These are phyloP conservation scores for Alviniconcha strummeri DNA, from an alignment of 2,888 invertebrate genomes.

Conservation along the genomic window DNA sequence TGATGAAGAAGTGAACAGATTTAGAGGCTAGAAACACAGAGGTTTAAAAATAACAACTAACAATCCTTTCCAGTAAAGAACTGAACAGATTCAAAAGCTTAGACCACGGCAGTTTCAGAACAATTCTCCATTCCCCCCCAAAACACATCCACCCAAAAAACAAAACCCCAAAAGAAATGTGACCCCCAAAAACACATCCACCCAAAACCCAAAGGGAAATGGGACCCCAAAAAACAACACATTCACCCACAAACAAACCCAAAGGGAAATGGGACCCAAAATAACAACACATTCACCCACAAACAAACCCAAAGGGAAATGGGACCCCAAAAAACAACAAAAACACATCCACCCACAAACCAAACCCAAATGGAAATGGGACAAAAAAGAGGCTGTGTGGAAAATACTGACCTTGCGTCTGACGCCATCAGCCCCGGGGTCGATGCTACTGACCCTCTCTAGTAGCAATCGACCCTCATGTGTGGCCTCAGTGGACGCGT, in stretches of 20 bases:
- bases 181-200: neutral
- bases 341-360: neutral
- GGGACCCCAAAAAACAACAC: neutral
- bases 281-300: no score
- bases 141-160: no score
- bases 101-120: no score
- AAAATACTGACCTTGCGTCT: slow-evolving; percentile 69
- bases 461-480: slow-evolving; percentile 84
- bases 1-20: no score
- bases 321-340: neutral
- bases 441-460: slow-evolving; percentile 79
- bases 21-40: no score
- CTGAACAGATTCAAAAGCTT: no score
- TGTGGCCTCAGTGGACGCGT: slow-evolving; percentile 81
- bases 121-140: no score
- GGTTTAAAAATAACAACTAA: no score
- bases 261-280: no score
- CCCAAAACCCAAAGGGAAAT: neutral
- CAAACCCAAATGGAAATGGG: neutral
- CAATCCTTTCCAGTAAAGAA: no score
- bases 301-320: neutral
- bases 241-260: no score
- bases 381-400: neutral
- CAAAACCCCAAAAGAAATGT: neutral
- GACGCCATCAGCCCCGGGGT: slow-evolving; percentile 79